Base-by-base conservation (phyloP, 1,140 invertebrate genomes). In the Ylistrum balloti region DNA sequence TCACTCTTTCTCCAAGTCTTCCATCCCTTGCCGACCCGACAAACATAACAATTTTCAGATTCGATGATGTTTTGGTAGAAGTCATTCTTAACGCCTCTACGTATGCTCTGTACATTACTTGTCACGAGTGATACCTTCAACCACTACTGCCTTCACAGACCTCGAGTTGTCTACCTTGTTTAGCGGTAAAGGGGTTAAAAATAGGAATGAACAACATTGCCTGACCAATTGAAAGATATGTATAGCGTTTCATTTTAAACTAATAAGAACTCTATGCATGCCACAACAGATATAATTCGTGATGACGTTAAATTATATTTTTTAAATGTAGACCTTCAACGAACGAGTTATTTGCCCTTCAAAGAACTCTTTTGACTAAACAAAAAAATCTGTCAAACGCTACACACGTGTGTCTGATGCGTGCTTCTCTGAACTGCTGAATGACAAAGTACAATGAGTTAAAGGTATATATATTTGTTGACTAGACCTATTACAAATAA, bases 1-100 rank as follows among this genome's bases (percentile, higher is more conserved):
- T 93, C 0, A 94, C 94, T 45, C 95, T 91, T 11, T 91, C 28
- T 15, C 95, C 94, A 0, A 94, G n/a, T 88, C 95, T 85, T 13
- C 93, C 93, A 41, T 95, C 94, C 28, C 95, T 88, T 0, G 92
- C 92, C 11, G 92, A 91, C 2, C 95, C 94, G 22, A 95, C 89
- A 35, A 95, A 94, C 17, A 95, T 22, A 0, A 94, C 90, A 22
- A 93, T 74, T 86, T 94, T 95, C 15, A 95, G 48, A 11, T 87
- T 91, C 33, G n/a, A 0, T 28, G 56, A n/a, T 5, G 33, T 33
- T 11, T 85, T 91, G 7, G 41, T 20, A 11, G 91, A 45, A 7
- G 92, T 90, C 91, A 92, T 91, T 74, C 45, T 90, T 7, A n/a
- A 48, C 85, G 88, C 56, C 22, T 56, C 35, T 9, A 35, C 28